Evolutionary conservation across 1,140 invertebrate genomes (phyloP).

Genomic region (Drosophila pectinifera): DNA sequence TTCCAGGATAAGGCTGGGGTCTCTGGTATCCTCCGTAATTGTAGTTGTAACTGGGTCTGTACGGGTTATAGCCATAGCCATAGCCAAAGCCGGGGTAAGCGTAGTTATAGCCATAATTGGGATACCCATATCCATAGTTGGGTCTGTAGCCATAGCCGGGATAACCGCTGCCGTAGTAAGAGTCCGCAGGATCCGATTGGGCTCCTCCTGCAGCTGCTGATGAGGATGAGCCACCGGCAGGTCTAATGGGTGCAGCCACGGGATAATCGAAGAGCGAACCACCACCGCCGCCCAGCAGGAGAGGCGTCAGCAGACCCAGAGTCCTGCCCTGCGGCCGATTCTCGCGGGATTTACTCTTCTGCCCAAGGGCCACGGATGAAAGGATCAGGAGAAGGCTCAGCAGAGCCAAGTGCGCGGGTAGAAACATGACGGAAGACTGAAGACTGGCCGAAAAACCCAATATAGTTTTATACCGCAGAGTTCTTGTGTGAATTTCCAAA

Average conservation of each 20-base stretch:
- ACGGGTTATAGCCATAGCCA: slow-evolving; percentile 36
- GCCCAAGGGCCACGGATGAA: slow-evolving; percentile 11
- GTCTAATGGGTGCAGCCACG: slow-evolving; percentile 23
- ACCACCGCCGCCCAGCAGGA: slow-evolving; percentile 46
- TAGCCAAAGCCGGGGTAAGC: slow-evolving; percentile 59
- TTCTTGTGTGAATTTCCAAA: slow-evolving; percentile 70
- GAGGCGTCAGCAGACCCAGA: slow-evolving; percentile 63
- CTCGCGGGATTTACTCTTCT: slow-evolving; percentile 26
- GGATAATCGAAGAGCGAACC: slow-evolving; percentile 55
- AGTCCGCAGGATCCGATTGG: slow-evolving; percentile 64
- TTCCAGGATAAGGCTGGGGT: slow-evolving; percentile 32
- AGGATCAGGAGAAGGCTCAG: slow-evolving; percentile 46
- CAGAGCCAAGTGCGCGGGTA: slow-evolving; percentile 38
- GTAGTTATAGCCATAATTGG: slow-evolving; percentile 48
- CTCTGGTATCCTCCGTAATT: slow-evolving; percentile 32
- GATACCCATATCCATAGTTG: slow-evolving; percentile 54
- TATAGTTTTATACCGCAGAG: slow-evolving; percentile 64
- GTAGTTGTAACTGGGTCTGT: slow-evolving; percentile 50
- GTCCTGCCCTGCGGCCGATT: slow-evolving; percentile 61
- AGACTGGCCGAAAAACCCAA: slow-evolving; percentile 27
- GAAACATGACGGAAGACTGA: slow-evolving; percentile 62
- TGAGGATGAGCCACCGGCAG: slow-evolving; percentile 2
- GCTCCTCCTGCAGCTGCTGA: slow-evolving; percentile 21
- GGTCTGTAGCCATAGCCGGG: slow-evolving; percentile 50
- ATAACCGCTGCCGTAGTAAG: slow-evolving; percentile 47